Percentiles rank a stretch among this genome's conserved stretches.
Evolutionary conservation across 2,797 vertebrate genomes (phyloP).

Genomic region (Atherinosoma microstoma): DNA sequence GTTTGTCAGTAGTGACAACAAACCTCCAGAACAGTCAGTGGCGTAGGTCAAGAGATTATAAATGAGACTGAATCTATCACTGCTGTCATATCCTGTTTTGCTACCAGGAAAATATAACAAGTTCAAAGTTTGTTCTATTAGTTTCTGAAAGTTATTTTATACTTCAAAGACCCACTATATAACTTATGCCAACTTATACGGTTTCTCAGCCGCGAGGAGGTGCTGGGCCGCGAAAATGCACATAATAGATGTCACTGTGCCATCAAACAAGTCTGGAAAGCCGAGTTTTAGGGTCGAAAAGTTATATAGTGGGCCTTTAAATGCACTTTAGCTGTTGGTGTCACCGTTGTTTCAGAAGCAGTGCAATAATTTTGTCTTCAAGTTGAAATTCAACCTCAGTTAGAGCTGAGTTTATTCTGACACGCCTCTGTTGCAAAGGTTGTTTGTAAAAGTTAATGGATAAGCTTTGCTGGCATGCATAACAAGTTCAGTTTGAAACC

Average conservation of each 20-base stretch:
- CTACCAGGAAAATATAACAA: no score
- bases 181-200: no score
- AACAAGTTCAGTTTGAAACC: constrained; percentile 18
- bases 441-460: constrained; percentile 70
- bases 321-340: background rate
- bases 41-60: no score
- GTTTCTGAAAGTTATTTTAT: background rate
- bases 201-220: no score
- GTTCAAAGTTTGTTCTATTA: no score
- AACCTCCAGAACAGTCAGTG: background rate
- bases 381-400: constrained; percentile 17
- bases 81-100: background rate
- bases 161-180: no score
- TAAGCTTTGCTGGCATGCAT: constrained; percentile 61
- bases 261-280: no score
- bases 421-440: constrained; percentile 61
- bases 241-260: no score
- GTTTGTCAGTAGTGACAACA: background rate
- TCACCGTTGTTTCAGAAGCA: background rate
- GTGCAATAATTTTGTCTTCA: background rate
- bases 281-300: no score
- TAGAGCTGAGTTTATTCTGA: constrained; percentile 2
- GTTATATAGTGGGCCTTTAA: no score
- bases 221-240: no score
- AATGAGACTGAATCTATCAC: background rate